phyloP scores from a whole-genome alignment of 2,888 invertebrate genomes.

The Arge pagana region DNA sequence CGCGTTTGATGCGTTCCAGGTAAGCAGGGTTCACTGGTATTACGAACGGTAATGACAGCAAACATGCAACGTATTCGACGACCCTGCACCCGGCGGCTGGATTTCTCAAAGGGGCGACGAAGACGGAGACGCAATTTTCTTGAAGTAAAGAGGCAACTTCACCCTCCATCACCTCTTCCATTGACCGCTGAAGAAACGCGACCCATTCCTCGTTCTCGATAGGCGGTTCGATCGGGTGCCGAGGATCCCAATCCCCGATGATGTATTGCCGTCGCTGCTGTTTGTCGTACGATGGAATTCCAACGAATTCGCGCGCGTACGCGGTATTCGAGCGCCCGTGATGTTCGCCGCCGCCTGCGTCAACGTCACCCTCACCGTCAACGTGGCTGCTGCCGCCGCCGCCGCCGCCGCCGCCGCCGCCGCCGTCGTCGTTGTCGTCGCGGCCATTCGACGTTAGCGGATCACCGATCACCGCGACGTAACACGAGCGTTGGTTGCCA shows the following conservation, averaged over 20 bases:
- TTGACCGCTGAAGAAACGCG: conserved; percentile 79
- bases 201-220: conserved; percentile 88
- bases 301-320: conserved; percentile 39
- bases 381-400: conserved; percentile 14
- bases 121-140: conserved; percentile 61
- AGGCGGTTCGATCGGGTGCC: conserved; percentile 59
- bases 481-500: no score
- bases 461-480: background rate
- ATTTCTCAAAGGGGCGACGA: conserved; percentile 69
- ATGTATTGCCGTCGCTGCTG: no score
- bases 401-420: conserved; percentile 26
- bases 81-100: conserved; percentile 67
- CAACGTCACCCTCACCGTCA: conserved; percentile 3
- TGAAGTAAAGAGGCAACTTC: conserved; percentile 77
- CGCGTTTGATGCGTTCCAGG: conserved; percentile 63
- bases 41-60: conserved; percentile 69
- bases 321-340: conserved; percentile 39
- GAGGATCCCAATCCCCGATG: conserved; percentile 46
- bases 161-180: conserved; percentile 81
- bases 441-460: background rate
- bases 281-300: conserved; percentile 28
- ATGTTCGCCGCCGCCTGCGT: conserved; percentile 28
- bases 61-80: conserved; percentile 66
- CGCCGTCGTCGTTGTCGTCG: conserved; percentile 13
- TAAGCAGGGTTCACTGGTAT: conserved; percentile 44